These are phyloP conservation scores for Parazoanthus darwini DNA, from an alignment of 92 coral and sea anemone genomes.

Conservation along the genomic window DNA sequence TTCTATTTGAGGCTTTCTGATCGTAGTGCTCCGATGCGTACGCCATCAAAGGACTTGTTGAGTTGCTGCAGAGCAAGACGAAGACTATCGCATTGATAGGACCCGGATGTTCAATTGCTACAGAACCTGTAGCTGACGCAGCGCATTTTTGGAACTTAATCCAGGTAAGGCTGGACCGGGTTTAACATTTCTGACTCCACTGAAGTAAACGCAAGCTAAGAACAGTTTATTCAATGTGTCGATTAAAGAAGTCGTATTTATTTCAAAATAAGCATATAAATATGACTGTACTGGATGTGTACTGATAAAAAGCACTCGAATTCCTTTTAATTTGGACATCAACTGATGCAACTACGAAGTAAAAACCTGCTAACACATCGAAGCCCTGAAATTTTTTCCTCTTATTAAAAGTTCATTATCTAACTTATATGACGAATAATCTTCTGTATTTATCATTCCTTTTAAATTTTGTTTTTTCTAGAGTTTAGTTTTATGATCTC, in stretches of 20 bases:
- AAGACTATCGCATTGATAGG: slow-evolving; percentile 66
- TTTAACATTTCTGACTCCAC: background rate
- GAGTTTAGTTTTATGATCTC: too few species aligned
- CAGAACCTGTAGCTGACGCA: slow-evolving; percentile 75
- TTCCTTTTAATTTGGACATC: too few species aligned
- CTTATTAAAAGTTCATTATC: too few species aligned
- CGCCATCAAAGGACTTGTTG: slow-evolving; percentile 75
- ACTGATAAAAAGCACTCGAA: too few species aligned
- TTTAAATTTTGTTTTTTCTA: too few species aligned
- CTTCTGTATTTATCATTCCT: too few species aligned
- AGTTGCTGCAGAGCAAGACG: slow-evolving; percentile 49
- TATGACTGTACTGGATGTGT: too few species aligned
- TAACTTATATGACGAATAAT: too few species aligned
- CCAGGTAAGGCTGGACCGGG: slow-evolving; percentile 55
- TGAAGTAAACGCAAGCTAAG: background rate
- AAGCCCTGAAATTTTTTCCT: too few species aligned
- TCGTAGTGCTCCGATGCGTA: slow-evolving; percentile 73
- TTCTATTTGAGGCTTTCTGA: background rate
- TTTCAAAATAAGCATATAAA: too few species aligned
- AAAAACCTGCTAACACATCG: too few species aligned
- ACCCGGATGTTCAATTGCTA: slow-evolving; percentile 80
- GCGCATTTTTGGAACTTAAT: slow-evolving; percentile 79
- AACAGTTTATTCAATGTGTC: background rate
- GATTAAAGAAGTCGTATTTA: background rate
- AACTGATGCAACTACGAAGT: too few species aligned